phyloP scores from a whole-genome alignment of 2,797 vertebrate genomes.

The Enteromius anoplus region DNA sequence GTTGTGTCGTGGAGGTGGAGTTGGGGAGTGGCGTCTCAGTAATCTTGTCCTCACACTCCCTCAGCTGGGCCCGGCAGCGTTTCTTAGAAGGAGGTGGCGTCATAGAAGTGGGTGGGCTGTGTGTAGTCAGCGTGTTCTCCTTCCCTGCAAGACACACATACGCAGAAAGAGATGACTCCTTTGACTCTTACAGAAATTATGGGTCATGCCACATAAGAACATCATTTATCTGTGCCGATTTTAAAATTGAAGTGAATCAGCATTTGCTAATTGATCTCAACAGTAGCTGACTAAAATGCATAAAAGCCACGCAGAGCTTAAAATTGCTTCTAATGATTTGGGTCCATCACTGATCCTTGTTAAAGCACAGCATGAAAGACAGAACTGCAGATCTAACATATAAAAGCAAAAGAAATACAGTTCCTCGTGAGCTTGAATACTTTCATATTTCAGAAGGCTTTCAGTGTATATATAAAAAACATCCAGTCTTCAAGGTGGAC shows the following conservation, averaged over 20 bases:
- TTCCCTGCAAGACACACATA: conserved; percentile 58
- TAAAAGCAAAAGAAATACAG: background rate
- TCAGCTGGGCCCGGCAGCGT: conserved; percentile 61
- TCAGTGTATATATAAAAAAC: background rate
- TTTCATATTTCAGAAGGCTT: background rate
- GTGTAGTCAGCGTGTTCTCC: conserved; percentile 66
- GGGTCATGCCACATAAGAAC: background rate
- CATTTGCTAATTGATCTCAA: background rate
- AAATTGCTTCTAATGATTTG: background rate
- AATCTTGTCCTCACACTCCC: conserved; percentile 69
- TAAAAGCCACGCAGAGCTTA: background rate
- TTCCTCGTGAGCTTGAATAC: background rate
- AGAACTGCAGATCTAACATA: background rate
- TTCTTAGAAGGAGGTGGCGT: conserved; percentile 69
- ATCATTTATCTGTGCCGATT: background rate
- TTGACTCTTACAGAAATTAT: background rate
- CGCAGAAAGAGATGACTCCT: conserved; percentile 5
- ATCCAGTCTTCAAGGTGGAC: background rate
- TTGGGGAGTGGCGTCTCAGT: conserved; percentile 60
- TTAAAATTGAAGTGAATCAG: conserved; percentile 1
- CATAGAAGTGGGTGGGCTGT: conserved; percentile 43
- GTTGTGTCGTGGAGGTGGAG: conserved; percentile 47
- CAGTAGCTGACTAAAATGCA: background rate
- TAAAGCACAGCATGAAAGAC: background rate
- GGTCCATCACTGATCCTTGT: background rate